A percentile compares a stretch with the other conserved stretches of the same genome.
Evolutionary conservation across 1,140 invertebrate species (phyloP).

Genomic region (Drosophila nigrodunni): DNA sequence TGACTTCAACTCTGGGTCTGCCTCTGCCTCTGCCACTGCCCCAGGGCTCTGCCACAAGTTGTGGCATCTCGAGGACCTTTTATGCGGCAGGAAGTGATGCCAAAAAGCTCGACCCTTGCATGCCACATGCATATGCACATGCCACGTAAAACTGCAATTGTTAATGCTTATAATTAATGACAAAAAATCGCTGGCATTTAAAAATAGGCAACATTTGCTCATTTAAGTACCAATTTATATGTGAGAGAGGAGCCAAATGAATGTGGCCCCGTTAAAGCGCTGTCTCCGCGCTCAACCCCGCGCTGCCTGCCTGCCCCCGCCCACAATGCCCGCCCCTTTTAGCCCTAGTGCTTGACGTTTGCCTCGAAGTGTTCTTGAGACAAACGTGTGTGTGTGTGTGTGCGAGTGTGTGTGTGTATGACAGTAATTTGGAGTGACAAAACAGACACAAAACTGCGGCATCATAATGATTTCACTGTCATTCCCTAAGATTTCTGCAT

Average conservation of each 20-base stretch:
- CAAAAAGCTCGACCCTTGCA: slow-evolving; percentile 10
- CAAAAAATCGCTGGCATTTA: slow-evolving; percentile 56
- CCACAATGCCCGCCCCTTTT: no score
- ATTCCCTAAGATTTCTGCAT: slow-evolving; percentile 68
- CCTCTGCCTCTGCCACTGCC: not conserved
- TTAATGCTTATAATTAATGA: slow-evolving; percentile 77
- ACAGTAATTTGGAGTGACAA: slow-evolving; percentile 79
- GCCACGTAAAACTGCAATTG: slow-evolving; percentile 45
- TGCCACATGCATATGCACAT: slow-evolving; percentile 43
- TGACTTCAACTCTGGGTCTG: not conserved
- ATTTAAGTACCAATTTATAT: slow-evolving; percentile 73
- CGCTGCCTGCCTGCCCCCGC: not conserved
- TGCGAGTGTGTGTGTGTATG: slow-evolving; percentile 20
- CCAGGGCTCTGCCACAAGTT: not conserved
- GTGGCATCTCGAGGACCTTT: slow-evolving; percentile 25
- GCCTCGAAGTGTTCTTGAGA: slow-evolving; percentile 45
- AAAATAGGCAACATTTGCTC: slow-evolving; percentile 55
- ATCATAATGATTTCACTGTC: slow-evolving; percentile 72
- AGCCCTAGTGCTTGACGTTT: not conserved
- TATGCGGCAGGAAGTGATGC: slow-evolving; percentile 37
- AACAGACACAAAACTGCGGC: slow-evolving; percentile 67
- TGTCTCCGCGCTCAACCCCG: no score
- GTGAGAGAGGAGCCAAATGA: not conserved
- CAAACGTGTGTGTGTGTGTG: slow-evolving; percentile 16
- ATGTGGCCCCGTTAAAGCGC: slow-evolving; percentile 7